Conservation (phyloP, 2,113 vertebrate species). For the Synodontis membranacea region DNA sequence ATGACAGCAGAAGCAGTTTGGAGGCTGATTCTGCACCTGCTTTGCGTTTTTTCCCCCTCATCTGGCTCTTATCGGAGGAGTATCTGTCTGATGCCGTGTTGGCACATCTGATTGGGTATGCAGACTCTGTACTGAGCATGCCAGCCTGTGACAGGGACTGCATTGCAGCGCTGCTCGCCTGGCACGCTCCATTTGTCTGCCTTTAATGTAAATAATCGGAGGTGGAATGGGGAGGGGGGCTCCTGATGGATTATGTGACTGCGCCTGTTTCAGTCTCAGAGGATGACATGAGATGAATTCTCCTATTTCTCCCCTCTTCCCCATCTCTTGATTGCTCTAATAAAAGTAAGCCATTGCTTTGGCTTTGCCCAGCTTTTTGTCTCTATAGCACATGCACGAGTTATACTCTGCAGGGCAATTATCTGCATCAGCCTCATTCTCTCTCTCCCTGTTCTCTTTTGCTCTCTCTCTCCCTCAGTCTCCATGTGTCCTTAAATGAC, state of each 20-base stretch:
- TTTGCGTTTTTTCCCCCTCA: conserved; percentile 28
- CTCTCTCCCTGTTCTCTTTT: conserved; percentile 53
- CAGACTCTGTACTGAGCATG: conserved; percentile 75
- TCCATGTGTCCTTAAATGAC: conserved; percentile 77
- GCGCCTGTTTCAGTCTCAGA: conserved; percentile 45
- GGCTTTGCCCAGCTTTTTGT: conserved; percentile 54
- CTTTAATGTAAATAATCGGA: conserved; percentile 60
- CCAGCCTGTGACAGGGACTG: conserved; percentile 74
- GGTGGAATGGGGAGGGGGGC: conserved; percentile 32
- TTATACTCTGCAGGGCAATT: conserved; percentile 62
- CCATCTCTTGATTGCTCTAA: conserved; percentile 34
- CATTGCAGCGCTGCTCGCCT: conserved; percentile 77
- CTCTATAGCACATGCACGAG: conserved; percentile 58
- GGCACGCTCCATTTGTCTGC: conserved; percentile 65
- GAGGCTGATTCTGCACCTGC: conserved; percentile 37
- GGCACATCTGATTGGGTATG: conserved; percentile 74
- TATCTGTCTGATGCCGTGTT: conserved; percentile 59
- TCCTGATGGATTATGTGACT: conserved; percentile 57
- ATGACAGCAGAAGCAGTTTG: conserved; percentile 43
- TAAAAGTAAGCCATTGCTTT: conserved; percentile 52
- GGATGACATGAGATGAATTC: conserved; percentile 47
- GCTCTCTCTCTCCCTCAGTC: conserved; percentile 49
- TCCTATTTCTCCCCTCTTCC: conserved; percentile 26
- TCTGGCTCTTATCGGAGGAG: conserved; percentile 48
- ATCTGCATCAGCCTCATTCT: conserved; percentile 60